Conservation (phyloP, 2,888 invertebrate genomes). For the Trichogramma dendrolimi region DNA sequence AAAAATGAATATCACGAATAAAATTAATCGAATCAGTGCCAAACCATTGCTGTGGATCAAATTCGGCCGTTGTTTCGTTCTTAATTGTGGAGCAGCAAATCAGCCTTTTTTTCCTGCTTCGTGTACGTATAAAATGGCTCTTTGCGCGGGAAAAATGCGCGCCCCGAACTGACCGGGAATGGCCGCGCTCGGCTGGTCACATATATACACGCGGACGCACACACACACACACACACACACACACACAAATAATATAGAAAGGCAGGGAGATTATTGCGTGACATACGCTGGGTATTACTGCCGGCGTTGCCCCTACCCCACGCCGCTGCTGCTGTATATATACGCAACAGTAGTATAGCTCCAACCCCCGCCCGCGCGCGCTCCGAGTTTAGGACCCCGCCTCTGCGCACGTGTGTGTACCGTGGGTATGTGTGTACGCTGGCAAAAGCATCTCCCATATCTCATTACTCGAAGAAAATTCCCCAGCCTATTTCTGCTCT, state of each 20-base stretch:
- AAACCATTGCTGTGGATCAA: no score
- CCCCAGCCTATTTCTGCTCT: slow-evolving; percentile 27
- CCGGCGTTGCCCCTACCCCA: slow-evolving; percentile 25
- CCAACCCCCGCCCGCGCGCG: slow-evolving; percentile 24
- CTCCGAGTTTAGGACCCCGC: slow-evolving; percentile 29
- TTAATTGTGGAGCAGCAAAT: no score
- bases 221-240: no score
- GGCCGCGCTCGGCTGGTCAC: no score
- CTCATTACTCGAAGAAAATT: slow-evolving; percentile 45
- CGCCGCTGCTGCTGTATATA: not conserved
- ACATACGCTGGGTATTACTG: slow-evolving; percentile 35
- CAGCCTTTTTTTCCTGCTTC: no score
- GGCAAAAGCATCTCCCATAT: slow-evolving; percentile 35
- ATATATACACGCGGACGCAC: no score
- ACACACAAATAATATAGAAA: no score
- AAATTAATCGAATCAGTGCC: no score
- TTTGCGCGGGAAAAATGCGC: not conserved
- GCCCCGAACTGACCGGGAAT: not conserved
- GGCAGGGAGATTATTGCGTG: slow-evolving; percentile 39
- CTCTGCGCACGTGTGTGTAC: slow-evolving; percentile 29
- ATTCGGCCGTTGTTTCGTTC: no score
- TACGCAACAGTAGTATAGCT: slow-evolving; percentile 2
- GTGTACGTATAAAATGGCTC: not conserved
- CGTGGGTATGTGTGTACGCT: not conserved
- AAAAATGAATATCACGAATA: no score